These are phyloP conservation scores for Linyphia triangularis DNA, from an alignment of 2,888 invertebrate species.

Conservation along the genomic window DNA sequence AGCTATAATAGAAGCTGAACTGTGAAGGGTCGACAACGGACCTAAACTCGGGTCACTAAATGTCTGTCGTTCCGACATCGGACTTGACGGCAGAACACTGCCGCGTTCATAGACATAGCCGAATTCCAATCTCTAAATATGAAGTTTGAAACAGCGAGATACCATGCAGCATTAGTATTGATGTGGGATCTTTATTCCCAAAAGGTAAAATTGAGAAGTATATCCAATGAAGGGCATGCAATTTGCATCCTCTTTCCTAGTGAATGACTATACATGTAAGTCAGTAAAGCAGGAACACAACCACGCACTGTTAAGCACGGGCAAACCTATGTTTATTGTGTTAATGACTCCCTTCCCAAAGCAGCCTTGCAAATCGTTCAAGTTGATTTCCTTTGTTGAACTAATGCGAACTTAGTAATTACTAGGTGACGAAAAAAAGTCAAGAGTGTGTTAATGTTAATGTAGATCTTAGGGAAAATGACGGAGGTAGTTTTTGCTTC, in stretches of 20 bases:
- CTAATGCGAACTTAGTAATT: conserved; percentile 18
- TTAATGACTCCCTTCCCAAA: conserved; percentile 1
- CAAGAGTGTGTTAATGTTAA: background rate
- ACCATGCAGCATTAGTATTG: too few relatives aligned
- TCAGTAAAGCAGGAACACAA: conserved; percentile 23
- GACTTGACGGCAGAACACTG: too few relatives aligned
- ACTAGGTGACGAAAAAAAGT: background rate
- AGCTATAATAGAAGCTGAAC: too few relatives aligned
- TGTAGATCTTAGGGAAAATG: background rate
- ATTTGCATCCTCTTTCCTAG: background rate
- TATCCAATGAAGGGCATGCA: too few relatives aligned
- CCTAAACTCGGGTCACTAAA: too few relatives aligned
- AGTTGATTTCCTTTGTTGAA: conserved; percentile 4
- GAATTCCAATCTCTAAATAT: too few relatives aligned
- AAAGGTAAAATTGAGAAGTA: too few relatives aligned
- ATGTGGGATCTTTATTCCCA: too few relatives aligned
- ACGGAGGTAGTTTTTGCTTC: background rate
- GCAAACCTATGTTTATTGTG: conserved; percentile 12
- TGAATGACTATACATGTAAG: background rate
- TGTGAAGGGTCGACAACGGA: too few relatives aligned
- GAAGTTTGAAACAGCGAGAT: too few relatives aligned
- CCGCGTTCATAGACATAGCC: too few relatives aligned
- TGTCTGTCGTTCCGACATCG: too few relatives aligned
- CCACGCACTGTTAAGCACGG: background rate
- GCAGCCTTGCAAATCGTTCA: conserved; percentile 13